Evolutionary conservation across 2,888 invertebrate genomes (phyloP).

Genomic region (Anoplius nigerrimus): DNA sequence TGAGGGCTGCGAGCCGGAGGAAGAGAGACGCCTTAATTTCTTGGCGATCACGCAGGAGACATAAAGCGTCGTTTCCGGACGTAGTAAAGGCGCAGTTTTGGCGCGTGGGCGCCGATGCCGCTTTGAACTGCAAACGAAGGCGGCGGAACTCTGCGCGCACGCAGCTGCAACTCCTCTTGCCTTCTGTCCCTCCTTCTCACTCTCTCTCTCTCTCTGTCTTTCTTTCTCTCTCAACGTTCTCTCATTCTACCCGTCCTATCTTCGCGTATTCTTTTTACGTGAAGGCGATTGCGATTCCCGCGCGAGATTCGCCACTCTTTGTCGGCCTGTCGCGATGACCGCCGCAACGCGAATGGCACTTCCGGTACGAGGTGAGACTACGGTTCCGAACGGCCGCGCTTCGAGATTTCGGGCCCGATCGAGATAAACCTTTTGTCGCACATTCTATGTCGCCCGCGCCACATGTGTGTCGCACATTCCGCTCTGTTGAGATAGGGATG

Average conservation of each 20-base stretch:
- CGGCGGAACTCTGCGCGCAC: slow-evolving; percentile 25
- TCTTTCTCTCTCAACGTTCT: slow-evolving; percentile 10
- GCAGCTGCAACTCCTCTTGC: slow-evolving; percentile 19
- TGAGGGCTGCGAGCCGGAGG: background rate
- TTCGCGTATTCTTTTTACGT: slow-evolving; percentile 30
- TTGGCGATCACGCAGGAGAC: slow-evolving; percentile 39
- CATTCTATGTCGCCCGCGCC: too few species aligned
- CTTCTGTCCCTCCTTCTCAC: too few species aligned
- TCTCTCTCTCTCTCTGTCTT: background rate
- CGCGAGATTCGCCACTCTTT: background rate
- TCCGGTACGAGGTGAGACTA: slow-evolving; percentile 1
- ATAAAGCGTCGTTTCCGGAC: slow-evolving; percentile 51
- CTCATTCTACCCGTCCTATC: background rate
- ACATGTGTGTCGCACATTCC: too few species aligned
- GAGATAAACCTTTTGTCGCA: too few species aligned
- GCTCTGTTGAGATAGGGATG: too few species aligned
- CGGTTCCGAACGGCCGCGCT: background rate
- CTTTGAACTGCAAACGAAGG: slow-evolving; percentile 39
- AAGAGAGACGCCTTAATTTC: slow-evolving; percentile 30
- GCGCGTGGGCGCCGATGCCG: slow-evolving; percentile 42
- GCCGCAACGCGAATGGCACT: background rate
- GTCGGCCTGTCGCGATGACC: slow-evolving; percentile 1
- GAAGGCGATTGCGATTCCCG: slow-evolving; percentile 17
- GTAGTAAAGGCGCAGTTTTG: slow-evolving; percentile 37
- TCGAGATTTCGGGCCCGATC: slow-evolving; percentile 6